phyloP scores from a whole-genome alignment of 1,140 invertebrate genomes.

The Megalopta genalis region DNA sequence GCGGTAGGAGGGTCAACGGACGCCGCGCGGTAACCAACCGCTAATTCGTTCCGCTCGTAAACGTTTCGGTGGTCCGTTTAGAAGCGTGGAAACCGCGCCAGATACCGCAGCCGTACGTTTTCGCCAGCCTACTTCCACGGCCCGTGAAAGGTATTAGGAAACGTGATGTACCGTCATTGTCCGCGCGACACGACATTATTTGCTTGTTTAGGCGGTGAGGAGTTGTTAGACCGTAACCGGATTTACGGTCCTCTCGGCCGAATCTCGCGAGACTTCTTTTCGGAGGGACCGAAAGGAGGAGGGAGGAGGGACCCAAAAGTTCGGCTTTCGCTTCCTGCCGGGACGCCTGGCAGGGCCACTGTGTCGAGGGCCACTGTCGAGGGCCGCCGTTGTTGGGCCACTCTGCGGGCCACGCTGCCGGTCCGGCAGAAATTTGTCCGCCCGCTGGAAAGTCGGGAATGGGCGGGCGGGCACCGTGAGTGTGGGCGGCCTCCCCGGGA shows the following conservation, averaged over 20 bases:
- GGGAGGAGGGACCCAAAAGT: no score
- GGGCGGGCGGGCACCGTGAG: conserved; percentile 32
- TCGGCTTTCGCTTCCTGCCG: not conserved
- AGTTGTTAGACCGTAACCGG: conserved; percentile 39
- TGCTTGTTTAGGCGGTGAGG: conserved; percentile 53
- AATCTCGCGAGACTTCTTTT: conserved; percentile 39
- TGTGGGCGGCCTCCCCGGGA: conserved; percentile 33
- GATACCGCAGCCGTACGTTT: conserved; percentile 26
- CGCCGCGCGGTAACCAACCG: not conserved
- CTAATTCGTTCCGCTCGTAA: conserved; percentile 55
- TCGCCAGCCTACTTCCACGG: conserved; percentile 26
- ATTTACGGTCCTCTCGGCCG: conserved; percentile 61
- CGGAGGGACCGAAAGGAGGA: not conserved
- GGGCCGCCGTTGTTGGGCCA: no score
- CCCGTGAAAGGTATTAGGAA: conserved; percentile 60
- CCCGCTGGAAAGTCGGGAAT: conserved; percentile 39
- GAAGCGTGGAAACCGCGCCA: conserved; percentile 6
- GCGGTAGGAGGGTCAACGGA: conserved; percentile 21
- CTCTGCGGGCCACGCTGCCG: not conserved
- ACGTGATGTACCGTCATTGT: conserved; percentile 64
- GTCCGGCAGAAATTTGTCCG: conserved; percentile 44
- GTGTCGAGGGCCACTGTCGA: no score
- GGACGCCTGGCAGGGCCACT: not conserved
- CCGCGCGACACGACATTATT: conserved; percentile 63
- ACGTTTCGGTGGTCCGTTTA: not conserved